Conservation (phyloP, 2,888 invertebrate genomes). For the Hypsopygia costalis region DNA sequence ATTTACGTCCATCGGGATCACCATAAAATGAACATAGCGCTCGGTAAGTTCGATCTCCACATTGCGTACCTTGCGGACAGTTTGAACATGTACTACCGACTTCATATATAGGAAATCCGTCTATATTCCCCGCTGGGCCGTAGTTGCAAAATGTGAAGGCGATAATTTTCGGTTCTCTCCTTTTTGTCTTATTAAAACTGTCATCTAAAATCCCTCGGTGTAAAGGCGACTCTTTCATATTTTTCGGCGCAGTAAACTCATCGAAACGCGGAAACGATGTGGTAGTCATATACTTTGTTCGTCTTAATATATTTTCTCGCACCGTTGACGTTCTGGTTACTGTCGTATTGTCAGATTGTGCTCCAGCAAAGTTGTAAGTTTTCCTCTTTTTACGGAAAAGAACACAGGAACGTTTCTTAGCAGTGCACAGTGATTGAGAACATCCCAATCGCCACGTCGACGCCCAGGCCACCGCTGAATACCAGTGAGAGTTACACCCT, state of each 20-base stretch:
- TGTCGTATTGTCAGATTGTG: constrained; percentile 8
- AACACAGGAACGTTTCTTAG: constrained; percentile 51
- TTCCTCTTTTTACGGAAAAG: constrained; percentile 48
- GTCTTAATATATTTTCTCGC: constrained; percentile 45
- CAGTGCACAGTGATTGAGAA: constrained; percentile 64
- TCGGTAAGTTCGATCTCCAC: constrained; percentile 60
- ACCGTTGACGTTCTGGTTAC: constrained; percentile 23
- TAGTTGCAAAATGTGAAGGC: constrained; percentile 72
- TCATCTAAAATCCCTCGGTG: constrained; percentile 44
- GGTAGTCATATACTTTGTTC: constrained; percentile 52
- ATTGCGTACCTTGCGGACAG: constrained; percentile 62
- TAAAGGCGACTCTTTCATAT: constrained; percentile 44
- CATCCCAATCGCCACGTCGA: constrained; percentile 71
- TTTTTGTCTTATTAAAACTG: constrained; percentile 21
- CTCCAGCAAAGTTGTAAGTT: constrained; percentile 6
- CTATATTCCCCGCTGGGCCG: constrained; percentile 70
- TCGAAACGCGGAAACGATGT: constrained; percentile 32
- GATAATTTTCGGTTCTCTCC: constrained; percentile 50
- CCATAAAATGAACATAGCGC: constrained; percentile 54
- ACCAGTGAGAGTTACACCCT: constrained; percentile 70
- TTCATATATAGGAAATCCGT: constrained; percentile 69
- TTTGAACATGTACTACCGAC: constrained; percentile 55
- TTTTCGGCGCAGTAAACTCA: constrained; percentile 36
- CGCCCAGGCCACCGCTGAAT: constrained; percentile 67
- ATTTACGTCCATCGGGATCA: constrained; percentile 45